Conservation (phyloP, 1,140 invertebrate genomes). For the Neotoxoptera formosana region DNA sequence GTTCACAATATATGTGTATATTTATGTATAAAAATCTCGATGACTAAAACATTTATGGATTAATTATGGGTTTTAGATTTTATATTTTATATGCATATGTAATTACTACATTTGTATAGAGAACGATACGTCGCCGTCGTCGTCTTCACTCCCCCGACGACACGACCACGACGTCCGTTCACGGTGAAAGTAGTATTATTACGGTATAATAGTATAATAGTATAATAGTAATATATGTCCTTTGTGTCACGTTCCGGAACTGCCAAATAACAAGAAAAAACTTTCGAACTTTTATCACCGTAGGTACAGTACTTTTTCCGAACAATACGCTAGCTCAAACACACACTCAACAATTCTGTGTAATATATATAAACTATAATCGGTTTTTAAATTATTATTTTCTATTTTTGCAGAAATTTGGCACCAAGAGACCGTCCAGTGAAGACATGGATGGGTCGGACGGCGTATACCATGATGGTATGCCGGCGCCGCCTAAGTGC, state of each 20-base stretch:
- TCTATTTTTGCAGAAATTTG: slow-evolving; percentile 42
- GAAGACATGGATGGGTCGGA: slow-evolving; percentile 45
- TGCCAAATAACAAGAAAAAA: slow-evolving; percentile 26
- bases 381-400: background rate
- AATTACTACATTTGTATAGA: background rate
- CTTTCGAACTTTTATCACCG: slow-evolving; percentile 6
- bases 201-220: background rate
- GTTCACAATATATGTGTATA: background rate
- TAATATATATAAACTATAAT: background rate
- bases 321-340: background rate
- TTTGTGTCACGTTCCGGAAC: slow-evolving; percentile 39
- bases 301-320: background rate
- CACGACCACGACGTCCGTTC: too few species aligned
- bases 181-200: slow-evolving; percentile 34
- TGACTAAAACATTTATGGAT: background rate
- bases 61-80: background rate
- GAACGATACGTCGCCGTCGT: background rate
- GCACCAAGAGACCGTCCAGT: slow-evolving; percentile 44
- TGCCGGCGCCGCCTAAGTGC: slow-evolving; percentile 32
- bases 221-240: background rate
- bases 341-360: background rate
- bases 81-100: background rate
- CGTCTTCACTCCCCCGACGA: slow-evolving; percentile 25
- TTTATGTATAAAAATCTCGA: background rate
- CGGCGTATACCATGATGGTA: slow-evolving; percentile 32